Conservation (phyloP, 1,140 invertebrate species). For the Zaprionus lachaisei region DNA sequence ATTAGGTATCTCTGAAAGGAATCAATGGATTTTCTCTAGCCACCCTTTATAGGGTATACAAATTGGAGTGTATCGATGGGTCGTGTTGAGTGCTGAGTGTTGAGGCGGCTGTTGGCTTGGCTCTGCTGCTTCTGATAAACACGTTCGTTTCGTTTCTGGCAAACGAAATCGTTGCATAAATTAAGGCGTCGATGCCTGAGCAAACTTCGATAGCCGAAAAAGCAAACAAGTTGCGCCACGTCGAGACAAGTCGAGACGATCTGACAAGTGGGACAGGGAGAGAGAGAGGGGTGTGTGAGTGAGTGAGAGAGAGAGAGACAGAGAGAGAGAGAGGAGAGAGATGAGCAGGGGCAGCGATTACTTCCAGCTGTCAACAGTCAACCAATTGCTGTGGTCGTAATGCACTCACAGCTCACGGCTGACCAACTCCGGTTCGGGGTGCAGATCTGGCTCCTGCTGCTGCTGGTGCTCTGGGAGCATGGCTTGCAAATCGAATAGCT, state of each 20-base stretch:
- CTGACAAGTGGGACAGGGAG: background rate
- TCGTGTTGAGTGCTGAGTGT: background rate
- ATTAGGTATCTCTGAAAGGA: too few species aligned
- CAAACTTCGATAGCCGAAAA: constrained; percentile 58
- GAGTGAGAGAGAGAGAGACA: background rate
- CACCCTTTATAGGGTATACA: background rate
- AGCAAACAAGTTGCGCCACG: constrained; percentile 7
- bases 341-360: constrained; percentile 34
- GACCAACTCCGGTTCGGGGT: background rate
- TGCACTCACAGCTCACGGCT: constrained; percentile 11
- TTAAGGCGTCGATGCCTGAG: constrained; percentile 63
- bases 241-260: background rate
- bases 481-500: constrained; percentile 26
- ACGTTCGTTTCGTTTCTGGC: constrained; percentile 62
- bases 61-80: background rate
- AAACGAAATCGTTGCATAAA: constrained; percentile 71
- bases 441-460: background rate
- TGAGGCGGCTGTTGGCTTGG: constrained; percentile 4
- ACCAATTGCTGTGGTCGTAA: constrained; percentile 44
- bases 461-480: background rate
- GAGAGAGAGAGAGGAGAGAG: background rate
- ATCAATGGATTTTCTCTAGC: background rate
- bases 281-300: background rate
- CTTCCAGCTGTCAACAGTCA: constrained; percentile 53
- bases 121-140: constrained; percentile 51